phyloP scores from a whole-genome alignment of 2,113 vertebrate species.

The Myiozetetes cayanensis region DNA sequence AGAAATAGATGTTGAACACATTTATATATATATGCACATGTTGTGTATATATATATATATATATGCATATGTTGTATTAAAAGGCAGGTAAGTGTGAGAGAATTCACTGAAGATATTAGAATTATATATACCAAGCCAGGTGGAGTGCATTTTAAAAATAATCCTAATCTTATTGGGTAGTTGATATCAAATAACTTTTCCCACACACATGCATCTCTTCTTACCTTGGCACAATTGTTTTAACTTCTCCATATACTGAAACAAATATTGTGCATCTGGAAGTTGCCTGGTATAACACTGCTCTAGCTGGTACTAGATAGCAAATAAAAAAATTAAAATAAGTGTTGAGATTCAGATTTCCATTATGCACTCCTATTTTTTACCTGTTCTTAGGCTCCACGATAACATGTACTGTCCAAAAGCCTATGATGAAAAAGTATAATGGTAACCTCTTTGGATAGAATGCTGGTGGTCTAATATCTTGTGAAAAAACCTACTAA shows the following conservation, averaged over 20 bases:
- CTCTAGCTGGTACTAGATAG: not conserved
- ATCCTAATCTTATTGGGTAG: not conserved
- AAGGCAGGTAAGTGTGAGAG: not conserved
- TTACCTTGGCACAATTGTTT: not conserved
- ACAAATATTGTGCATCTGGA: not conserved
- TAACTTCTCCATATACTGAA: not conserved
- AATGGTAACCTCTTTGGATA: not conserved
- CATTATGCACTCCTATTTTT: not conserved
- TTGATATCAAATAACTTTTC: not conserved
- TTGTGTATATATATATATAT: not conserved
- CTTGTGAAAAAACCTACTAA: not conserved
- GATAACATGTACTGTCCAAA: not conserved
- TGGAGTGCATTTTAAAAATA: not conserved
- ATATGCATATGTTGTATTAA: not conserved
- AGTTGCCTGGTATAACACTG: not conserved
- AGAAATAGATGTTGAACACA: not conserved
- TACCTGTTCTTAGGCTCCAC: not conserved
- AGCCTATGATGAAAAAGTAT: not conserved
- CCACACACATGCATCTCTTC: not conserved
- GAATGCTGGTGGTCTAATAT: not conserved
- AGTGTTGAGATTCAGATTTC: not conserved
- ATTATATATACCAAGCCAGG: not conserved
- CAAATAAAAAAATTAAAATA: not conserved
- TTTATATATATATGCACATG: not conserved
- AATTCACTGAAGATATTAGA: not conserved